phyloP scores from a whole-genome alignment of 2,888 invertebrate genomes.

The Lysandra coridon region DNA sequence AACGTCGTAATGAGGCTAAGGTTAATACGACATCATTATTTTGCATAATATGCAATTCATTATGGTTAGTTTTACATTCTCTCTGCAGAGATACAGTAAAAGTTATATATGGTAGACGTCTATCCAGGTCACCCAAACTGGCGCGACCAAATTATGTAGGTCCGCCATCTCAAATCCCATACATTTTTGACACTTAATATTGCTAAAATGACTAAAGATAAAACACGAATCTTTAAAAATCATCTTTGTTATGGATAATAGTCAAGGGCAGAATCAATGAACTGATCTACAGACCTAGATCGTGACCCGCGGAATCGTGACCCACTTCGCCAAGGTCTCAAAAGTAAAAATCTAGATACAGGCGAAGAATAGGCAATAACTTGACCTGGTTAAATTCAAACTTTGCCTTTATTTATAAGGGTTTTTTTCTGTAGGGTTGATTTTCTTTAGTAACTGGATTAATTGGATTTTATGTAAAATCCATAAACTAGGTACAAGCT shows the following conservation, averaged over 20 bases:
- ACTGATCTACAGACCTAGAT: conserved; percentile 29
- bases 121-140: too few species aligned
- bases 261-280: conserved; percentile 29
- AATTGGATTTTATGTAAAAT: background rate
- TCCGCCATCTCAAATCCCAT: too few species aligned
- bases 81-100: too few species aligned
- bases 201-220: too few species aligned
- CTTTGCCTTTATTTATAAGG: background rate
- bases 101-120: too few species aligned
- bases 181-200: too few species aligned
- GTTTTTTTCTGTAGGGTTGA: background rate
- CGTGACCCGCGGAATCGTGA: conserved; percentile 37
- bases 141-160: too few species aligned
- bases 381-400: background rate
- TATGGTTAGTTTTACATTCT: background rate
- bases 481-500: too few species aligned
- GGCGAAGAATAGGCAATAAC: background rate
- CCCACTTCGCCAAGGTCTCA: conserved; percentile 40
- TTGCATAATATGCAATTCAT: background rate
- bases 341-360: conserved; percentile 19
- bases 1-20: conserved; percentile 66
- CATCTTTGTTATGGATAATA: conserved; percentile 33
- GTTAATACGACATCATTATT: conserved; percentile 49
- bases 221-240: background rate
- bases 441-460: background rate